A percentile compares a stretch with the other conserved stretches of the same genome.
phyloP scores from a whole-genome alignment of 1,140 invertebrate genomes.

The Wiebesia pumilae region DNA sequence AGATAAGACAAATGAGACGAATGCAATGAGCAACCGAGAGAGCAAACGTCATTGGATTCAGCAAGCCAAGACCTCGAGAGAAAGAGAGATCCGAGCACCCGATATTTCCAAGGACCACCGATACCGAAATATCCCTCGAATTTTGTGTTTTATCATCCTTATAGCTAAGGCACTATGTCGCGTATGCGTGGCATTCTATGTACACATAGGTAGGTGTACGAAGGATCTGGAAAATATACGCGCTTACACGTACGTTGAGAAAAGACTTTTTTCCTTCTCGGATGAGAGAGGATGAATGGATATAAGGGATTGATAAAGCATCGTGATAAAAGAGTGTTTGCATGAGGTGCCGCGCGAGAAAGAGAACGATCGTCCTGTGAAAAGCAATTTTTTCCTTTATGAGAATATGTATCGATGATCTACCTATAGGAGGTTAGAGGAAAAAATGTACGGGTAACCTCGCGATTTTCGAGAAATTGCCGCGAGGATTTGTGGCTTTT shows the following conservation, averaged over 20 bases:
- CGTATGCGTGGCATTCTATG: not conserved
- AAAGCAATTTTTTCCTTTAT: constrained; percentile 26
- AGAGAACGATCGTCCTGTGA: not conserved
- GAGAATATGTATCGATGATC: constrained; percentile 31
- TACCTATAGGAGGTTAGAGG: not conserved
- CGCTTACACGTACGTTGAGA: not conserved
- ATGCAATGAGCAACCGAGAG: not conserved
- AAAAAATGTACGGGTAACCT: not conserved
- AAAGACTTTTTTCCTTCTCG: not conserved
- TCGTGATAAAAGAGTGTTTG: constrained; percentile 33
- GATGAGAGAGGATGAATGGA: constrained; percentile 3
- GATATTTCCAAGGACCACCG: not conserved
- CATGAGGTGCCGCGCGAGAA: constrained; percentile 34
- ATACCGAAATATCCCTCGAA: constrained; percentile 30
- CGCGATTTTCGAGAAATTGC: constrained; percentile 20
- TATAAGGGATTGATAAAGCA: constrained; percentile 49
- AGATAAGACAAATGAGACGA: constrained; percentile 16
- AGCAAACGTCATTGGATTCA: not conserved
- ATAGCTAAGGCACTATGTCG: not conserved
- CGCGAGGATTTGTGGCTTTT: constrained; percentile 15
- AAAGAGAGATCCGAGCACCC: constrained; percentile 17
- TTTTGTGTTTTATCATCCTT: constrained; percentile 41
- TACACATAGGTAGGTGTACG: not conserved
- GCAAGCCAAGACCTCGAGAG: not conserved
- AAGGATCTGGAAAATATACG: not conserved